Conservation (phyloP, 2,113 vertebrate genomes). For the Eudyptes chrysolophus region DNA sequence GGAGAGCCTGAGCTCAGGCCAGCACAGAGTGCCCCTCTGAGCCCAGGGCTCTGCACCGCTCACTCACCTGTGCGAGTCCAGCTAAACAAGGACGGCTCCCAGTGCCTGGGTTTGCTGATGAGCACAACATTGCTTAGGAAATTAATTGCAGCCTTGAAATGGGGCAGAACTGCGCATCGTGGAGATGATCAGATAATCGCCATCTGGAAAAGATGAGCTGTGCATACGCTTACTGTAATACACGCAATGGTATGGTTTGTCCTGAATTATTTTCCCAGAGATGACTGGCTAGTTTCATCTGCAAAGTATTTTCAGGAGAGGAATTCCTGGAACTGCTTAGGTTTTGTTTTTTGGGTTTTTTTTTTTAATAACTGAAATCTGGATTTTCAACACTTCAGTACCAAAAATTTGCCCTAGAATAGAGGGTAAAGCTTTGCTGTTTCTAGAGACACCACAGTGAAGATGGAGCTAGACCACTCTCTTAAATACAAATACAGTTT, state of each 20-base stretch:
- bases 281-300: not conserved
- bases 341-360: not conserved
- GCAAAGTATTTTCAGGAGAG: not conserved
- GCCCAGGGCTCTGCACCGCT: not conserved
- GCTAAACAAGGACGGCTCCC: not conserved
- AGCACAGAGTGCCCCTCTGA: not conserved
- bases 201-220: constrained; percentile 7
- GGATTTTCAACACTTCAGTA: not conserved
- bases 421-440: not conserved
- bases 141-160: not conserved
- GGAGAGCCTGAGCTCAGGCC: accelerated
- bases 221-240: not conserved
- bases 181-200: not conserved
- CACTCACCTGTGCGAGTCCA: not conserved
- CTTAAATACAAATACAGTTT: not conserved
- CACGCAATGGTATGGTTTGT: not conserved
- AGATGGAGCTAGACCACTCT: not conserved
- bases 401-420: not conserved
- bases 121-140: not conserved
- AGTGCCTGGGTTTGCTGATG: not conserved
- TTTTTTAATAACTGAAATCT: not conserved
- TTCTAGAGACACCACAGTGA: not conserved
- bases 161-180: not conserved
- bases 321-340: not conserved
- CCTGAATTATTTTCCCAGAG: constrained; percentile 17